Conservation (phyloP, 2,888 invertebrate species). For the Molorchus minor region DNA sequence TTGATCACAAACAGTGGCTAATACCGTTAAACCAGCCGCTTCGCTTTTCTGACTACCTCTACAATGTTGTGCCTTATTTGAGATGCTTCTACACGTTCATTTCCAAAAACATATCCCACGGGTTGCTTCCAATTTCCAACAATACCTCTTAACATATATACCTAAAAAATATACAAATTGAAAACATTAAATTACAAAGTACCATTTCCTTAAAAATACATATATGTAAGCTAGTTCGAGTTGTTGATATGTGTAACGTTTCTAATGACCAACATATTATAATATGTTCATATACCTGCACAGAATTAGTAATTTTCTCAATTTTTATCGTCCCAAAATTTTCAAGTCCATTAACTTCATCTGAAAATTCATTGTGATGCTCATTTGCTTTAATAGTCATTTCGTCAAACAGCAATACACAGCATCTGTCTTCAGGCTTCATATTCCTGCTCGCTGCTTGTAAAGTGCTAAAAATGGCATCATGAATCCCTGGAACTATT, state of each 20-base stretch:
- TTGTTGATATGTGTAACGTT: too few species aligned
- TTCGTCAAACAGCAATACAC: not conserved
- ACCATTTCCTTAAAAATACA: too few species aligned
- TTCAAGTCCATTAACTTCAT: conserved; percentile 6
- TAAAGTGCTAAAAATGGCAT: not conserved
- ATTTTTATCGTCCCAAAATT: not conserved
- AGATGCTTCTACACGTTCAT: not conserved
- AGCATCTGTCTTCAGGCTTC: not conserved
- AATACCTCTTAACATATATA: conserved; percentile 13
- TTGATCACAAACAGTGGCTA: conserved; percentile 22
- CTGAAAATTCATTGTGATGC: not conserved
- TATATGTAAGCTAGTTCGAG: too few species aligned
- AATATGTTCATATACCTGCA: not conserved
- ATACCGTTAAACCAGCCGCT: conserved; percentile 13
- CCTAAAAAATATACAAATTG: not conserved
- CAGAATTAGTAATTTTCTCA: not conserved
- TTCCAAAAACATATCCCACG: not conserved
- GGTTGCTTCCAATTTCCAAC: conserved; percentile 12
- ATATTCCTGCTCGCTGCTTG: not conserved
- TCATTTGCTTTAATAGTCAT: not conserved
- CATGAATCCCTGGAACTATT: not conserved
- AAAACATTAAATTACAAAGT: too few species aligned
- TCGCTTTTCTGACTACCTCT: not conserved
- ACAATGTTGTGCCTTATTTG: not conserved
- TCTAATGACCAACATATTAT: too few species aligned